Conservation (phyloP, 2,888 invertebrate species). For the Caenorhabditis sulstoni region DNA sequence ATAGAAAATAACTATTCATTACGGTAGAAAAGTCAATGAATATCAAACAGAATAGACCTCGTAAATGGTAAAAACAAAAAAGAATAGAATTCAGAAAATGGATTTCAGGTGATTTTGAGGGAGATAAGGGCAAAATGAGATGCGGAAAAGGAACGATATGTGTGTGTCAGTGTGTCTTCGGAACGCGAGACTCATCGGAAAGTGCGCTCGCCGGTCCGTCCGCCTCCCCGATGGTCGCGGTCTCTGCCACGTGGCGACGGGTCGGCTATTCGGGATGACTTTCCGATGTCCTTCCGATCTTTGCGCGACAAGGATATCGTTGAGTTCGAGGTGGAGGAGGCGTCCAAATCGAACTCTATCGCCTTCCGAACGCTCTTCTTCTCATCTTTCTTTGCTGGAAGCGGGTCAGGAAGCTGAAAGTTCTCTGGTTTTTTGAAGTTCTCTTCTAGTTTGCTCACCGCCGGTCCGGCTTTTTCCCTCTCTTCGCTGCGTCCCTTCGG, state of each 20-base stretch:
- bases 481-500: conserved; percentile 14
- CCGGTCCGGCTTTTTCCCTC: conserved; percentile 35
- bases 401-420: conserved; percentile 29
- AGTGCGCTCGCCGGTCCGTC: conserved; percentile 10
- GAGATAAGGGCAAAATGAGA: conserved; percentile 6
- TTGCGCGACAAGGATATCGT: conserved; percentile 16
- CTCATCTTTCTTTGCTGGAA: conserved; percentile 17
- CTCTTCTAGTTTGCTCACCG: not conserved
- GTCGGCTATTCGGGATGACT: conserved; percentile 33
- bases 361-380: conserved; percentile 29
- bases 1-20: too few relatives aligned
- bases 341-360: conserved; percentile 40
- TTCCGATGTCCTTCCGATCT: conserved; percentile 27
- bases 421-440: not conserved
- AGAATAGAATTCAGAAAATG: too few relatives aligned
- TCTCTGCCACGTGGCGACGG: conserved; percentile 20
- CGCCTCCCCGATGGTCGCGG: conserved; percentile 14
- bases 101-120: too few relatives aligned
- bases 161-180: too few relatives aligned
- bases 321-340: not conserved
- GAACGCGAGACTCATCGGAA: conserved; percentile 8
- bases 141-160: not conserved
- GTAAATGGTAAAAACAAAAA: not conserved
- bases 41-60: not conserved
- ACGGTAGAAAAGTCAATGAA: not conserved